A percentile compares a stretch with the other conserved stretches of the same genome.
These are phyloP conservation scores for Campoplex nolae DNA, from an alignment of 2,888 invertebrate genomes.

Conservation along the genomic window DNA sequence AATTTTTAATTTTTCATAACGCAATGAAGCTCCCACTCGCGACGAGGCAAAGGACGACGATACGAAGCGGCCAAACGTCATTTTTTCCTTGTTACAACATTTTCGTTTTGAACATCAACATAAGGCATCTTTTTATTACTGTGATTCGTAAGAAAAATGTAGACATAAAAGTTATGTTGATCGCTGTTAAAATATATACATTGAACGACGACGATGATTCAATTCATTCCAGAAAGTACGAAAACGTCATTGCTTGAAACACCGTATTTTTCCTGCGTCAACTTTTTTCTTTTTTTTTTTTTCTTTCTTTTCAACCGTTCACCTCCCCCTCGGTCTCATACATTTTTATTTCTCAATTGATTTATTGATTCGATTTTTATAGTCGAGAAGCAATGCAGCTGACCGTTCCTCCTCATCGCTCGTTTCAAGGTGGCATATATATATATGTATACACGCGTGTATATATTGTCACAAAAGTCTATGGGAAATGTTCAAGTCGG, in stretches of 20 bases:
- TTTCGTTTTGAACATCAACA: neutral
- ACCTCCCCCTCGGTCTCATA: neutral
- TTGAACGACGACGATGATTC: neutral
- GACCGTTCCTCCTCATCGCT: constrained; percentile 17
- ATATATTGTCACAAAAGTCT: constrained; percentile 41
- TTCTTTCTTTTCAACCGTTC: neutral
- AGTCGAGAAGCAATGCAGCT: neutral
- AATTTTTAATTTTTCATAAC: constrained; percentile 45
- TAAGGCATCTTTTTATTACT: neutral
- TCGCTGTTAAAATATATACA: neutral
- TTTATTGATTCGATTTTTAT: constrained; percentile 48
- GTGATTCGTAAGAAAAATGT: neutral
- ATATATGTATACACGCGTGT: neutral
- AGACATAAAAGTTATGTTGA: neutral
- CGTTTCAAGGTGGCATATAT: neutral
- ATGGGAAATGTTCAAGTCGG: constrained; percentile 52
- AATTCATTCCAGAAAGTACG: neutral
- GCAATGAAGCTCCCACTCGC: constrained; percentile 6
- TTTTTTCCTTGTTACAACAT: neutral
- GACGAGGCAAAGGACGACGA: neutral
- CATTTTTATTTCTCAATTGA: constrained; percentile 27
- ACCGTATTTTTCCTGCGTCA: neutral
- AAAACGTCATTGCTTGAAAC: neutral
- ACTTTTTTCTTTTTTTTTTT: neutral
- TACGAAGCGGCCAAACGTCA: neutral